Conservation (phyloP, 53 echinoderm and acorn worm genomes). For the Crossaster papposus region DNA sequence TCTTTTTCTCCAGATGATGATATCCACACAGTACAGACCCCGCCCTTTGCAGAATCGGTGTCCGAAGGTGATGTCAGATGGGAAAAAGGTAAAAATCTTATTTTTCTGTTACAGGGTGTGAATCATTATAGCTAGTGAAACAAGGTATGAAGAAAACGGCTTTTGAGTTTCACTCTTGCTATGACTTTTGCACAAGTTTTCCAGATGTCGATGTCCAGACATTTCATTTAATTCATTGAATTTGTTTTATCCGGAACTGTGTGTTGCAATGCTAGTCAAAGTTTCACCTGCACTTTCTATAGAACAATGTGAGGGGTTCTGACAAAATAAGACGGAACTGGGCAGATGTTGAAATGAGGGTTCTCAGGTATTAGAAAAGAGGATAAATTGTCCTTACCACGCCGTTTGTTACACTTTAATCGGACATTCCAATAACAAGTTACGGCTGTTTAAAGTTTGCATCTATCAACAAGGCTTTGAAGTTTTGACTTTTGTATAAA, state of each 20-base stretch:
- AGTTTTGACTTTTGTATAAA: too few species aligned
- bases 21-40: conserved; percentile 80
- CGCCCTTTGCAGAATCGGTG: conserved; percentile 98
- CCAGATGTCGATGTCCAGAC: neutral
- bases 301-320: too few species aligned
- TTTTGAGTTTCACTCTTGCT: neutral
- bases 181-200: neutral
- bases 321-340: too few species aligned
- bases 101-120: too few species aligned
- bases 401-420: too few species aligned
- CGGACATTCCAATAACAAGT: too few species aligned
- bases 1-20: conserved; percentile 77
- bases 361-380: too few species aligned
- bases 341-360: too few species aligned
- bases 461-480: too few species aligned
- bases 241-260: neutral
- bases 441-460: too few species aligned
- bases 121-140: conserved; percentile 3
- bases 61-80: conserved; percentile 99
- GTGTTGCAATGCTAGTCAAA: neutral
- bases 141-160: neutral
- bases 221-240: neutral
- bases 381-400: too few species aligned
- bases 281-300: too few species aligned
- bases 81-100: conserved; percentile 99